phyloP scores from a whole-genome alignment of 37 sponge, comb jelly and placozoan genomes.

The Beroe ovata region DNA sequence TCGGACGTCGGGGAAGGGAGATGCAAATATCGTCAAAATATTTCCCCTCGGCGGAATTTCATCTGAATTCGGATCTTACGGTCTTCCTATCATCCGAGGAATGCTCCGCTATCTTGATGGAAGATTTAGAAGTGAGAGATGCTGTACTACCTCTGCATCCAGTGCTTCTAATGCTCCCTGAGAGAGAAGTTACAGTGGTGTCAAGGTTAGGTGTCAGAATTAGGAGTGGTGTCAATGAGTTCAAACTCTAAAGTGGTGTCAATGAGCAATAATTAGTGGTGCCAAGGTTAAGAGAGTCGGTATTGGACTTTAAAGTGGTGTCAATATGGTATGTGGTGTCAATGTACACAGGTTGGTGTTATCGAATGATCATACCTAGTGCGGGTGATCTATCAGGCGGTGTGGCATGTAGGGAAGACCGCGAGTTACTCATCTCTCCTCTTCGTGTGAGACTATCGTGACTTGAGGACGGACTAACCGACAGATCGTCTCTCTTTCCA shows the following conservation, averaged over 20 bases:
- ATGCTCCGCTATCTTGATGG: background rate
- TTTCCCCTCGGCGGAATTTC: too few relatives aligned
- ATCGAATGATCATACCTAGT: background rate
- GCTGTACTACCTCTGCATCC: background rate
- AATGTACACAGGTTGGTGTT: too few relatives aligned
- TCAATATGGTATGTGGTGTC: too few relatives aligned
- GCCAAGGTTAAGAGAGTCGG: too few relatives aligned
- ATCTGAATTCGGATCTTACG: background rate
- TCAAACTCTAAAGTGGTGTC: too few relatives aligned
- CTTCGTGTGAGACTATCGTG: background rate
- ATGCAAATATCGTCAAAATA: background rate
- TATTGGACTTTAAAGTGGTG: too few relatives aligned
- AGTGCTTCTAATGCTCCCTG: background rate
- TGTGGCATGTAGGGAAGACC: background rate
- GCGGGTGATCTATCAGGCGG: background rate
- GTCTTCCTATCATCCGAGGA: slow-evolving; percentile 9
- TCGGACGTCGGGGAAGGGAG: too few relatives aligned
- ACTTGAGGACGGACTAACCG: background rate
- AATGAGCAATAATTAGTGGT: too few relatives aligned
- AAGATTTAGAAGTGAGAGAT: slow-evolving; percentile 14
- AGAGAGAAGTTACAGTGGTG: too few relatives aligned
- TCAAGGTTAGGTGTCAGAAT: too few relatives aligned
- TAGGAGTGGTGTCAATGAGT: too few relatives aligned
- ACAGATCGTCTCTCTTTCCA: background rate
- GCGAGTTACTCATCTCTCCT: background rate